Conservation (phyloP, 2,888 invertebrate species). For the Tachina lurida region DNA sequence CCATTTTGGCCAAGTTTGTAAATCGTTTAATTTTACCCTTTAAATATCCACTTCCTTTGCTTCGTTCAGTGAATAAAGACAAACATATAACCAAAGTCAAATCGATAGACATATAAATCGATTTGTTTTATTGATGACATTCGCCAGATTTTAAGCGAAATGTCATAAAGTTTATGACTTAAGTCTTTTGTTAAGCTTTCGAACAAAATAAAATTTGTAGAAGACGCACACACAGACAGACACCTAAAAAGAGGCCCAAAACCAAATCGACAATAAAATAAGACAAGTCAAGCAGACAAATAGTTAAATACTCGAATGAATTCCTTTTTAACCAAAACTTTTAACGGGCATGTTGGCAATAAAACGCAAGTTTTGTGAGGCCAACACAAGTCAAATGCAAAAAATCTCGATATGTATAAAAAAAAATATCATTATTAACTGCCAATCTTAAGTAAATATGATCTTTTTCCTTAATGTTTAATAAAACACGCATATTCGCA, state of each 20-base stretch:
- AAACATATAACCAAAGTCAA: slow-evolving; percentile 63
- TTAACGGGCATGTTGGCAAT: slow-evolving; percentile 11
- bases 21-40: not conserved
- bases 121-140: slow-evolving; percentile 82
- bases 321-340: slow-evolving; percentile 46
- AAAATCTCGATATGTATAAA: slow-evolving; percentile 5
- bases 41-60: not conserved
- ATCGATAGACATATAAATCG: slow-evolving; percentile 78
- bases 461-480: slow-evolving; percentile 59
- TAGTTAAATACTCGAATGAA: slow-evolving; percentile 54
- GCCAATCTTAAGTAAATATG: slow-evolving; percentile 74
- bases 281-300: slow-evolving; percentile 54
- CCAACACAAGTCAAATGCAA: slow-evolving; percentile 57
- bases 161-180: slow-evolving; percentile 82
- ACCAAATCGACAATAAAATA: slow-evolving; percentile 29
- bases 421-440: slow-evolving; percentile 76
- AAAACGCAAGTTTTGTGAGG: slow-evolving; percentile 52
- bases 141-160: slow-evolving; percentile 78
- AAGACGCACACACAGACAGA: slow-evolving; percentile 5
- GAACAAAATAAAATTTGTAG: slow-evolving; percentile 43
- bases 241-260: not conserved
- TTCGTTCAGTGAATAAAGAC: not conserved
- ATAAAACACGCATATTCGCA: slow-evolving; percentile 26
- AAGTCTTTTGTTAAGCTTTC: slow-evolving; percentile 80
- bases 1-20: not conserved